phyloP scores from a whole-genome alignment of 1,140 invertebrate species.

The Pseudomyrmex gracilis region DNA sequence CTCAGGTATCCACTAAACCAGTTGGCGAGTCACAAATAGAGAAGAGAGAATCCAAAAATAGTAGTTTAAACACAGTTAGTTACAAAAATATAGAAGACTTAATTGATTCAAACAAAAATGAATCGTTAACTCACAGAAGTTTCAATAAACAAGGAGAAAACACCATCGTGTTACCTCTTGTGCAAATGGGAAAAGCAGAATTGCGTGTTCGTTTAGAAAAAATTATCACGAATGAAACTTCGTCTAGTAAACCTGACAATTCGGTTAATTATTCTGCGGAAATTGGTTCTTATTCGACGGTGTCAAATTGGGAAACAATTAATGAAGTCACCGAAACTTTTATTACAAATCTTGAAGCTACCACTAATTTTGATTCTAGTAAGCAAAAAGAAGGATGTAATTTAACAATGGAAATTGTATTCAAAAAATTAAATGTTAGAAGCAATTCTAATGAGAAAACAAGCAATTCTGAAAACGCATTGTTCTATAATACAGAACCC shows the following conservation, averaged over 20 bases:
- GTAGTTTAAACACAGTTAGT: not conserved
- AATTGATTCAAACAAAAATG: not conserved
- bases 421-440: not conserved
- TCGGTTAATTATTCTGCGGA: not conserved
- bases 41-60: constrained; percentile 25
- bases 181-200: constrained; percentile 26
- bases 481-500: not conserved
- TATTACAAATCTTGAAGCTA: not conserved
- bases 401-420: not conserved
- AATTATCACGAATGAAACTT: constrained; percentile 28
- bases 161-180: constrained; percentile 7
- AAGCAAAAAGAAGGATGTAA: not conserved
- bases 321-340: not conserved
- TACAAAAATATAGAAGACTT: not conserved
- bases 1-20: not conserved
- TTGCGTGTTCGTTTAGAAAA: constrained; percentile 44
- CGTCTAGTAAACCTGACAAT: constrained; percentile 22
- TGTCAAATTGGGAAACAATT: not conserved
- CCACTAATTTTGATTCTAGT: not conserved
- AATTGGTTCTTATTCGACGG: not conserved
- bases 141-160: not conserved
- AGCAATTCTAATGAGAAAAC: not conserved
- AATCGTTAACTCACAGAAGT: not conserved
- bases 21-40: not conserved
- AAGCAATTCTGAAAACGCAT: not conserved